phyloP scores from a whole-genome alignment of 2,113 vertebrate species.

The Drymodes brunneopygia region DNA sequence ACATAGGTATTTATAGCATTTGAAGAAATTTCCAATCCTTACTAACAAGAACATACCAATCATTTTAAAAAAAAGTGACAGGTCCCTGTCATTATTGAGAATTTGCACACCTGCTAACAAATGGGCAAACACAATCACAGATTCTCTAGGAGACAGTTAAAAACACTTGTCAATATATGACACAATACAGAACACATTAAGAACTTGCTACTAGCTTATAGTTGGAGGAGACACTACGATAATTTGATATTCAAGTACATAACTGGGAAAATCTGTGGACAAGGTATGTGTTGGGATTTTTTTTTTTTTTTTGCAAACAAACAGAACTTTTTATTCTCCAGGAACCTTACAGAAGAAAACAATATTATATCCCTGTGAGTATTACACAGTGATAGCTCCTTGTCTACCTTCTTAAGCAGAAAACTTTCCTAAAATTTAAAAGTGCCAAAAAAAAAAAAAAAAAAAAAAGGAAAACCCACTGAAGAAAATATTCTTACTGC shows the following conservation, averaged over 20 bases:
- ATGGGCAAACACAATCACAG: neutral
- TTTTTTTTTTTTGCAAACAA: neutral
- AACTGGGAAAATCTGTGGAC: neutral
- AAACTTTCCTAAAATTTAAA: neutral
- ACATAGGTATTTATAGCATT: neutral
- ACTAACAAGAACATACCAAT: neutral
- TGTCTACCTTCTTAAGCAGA: neutral
- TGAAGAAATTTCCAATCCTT: neutral
- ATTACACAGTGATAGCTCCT: neutral
- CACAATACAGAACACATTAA: neutral
- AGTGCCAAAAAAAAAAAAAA: fast-evolving
- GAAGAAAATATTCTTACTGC: neutral
- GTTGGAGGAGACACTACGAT: neutral
- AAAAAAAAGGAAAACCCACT: fast-evolving
- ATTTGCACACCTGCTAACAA: neutral
- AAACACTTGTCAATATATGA: neutral
- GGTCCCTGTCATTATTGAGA: neutral
- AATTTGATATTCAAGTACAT: neutral
- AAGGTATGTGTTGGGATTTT: neutral
- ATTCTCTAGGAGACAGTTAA: neutral
- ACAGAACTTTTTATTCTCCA: neutral
- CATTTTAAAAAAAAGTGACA: neutral
- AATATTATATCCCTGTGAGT: neutral
- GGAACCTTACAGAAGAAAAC: neutral
- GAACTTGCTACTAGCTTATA: neutral